Evolutionary conservation across 2,888 invertebrate species (phyloP).

Genomic region (Lypha dubia): DNA sequence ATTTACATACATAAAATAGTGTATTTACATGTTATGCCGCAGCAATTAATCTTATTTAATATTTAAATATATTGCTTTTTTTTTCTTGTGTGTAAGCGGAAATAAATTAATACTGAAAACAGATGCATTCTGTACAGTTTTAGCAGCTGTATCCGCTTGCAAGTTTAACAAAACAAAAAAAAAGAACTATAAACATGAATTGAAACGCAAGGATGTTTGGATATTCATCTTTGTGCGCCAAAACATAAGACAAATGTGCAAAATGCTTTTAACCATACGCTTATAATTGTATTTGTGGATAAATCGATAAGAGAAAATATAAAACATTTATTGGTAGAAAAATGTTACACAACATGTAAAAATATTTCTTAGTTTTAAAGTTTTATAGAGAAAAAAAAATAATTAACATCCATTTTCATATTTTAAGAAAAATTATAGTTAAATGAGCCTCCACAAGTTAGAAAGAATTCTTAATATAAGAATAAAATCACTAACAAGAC

Average conservation of each 20-base stretch:
- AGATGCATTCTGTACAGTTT: neutral
- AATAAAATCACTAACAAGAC: too few relatives aligned
- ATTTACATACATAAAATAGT: neutral
- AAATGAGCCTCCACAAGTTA: too few relatives aligned
- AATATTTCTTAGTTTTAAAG: too few relatives aligned
- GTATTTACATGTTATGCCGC: slow-evolving; percentile 61
- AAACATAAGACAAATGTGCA: slow-evolving; percentile 18
- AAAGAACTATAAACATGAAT: neutral
- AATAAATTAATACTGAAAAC: slow-evolving; percentile 16
- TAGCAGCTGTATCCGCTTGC: slow-evolving; percentile 26
- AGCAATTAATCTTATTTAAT: slow-evolving; percentile 69
- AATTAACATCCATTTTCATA: too few relatives aligned
- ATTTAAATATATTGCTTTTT: slow-evolving; percentile 43
- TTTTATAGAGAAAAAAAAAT: too few relatives aligned
- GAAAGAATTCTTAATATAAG: too few relatives aligned
- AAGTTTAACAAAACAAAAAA: too few relatives aligned
- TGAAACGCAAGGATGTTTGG: neutral
- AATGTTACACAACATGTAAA: neutral
- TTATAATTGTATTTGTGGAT: neutral
- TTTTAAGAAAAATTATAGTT: too few relatives aligned
- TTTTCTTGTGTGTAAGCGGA: slow-evolving; percentile 29
- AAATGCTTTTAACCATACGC: slow-evolving; percentile 9
- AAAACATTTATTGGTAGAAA: neutral
- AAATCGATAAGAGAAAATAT: slow-evolving; percentile 6
- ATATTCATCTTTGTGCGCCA: neutral